Percentiles rank a stretch among this genome's conserved stretches.
Evolutionary conservation across 2,113 vertebrate genomes (phyloP).

Genomic region (Chaenocephalus aceratus): DNA sequence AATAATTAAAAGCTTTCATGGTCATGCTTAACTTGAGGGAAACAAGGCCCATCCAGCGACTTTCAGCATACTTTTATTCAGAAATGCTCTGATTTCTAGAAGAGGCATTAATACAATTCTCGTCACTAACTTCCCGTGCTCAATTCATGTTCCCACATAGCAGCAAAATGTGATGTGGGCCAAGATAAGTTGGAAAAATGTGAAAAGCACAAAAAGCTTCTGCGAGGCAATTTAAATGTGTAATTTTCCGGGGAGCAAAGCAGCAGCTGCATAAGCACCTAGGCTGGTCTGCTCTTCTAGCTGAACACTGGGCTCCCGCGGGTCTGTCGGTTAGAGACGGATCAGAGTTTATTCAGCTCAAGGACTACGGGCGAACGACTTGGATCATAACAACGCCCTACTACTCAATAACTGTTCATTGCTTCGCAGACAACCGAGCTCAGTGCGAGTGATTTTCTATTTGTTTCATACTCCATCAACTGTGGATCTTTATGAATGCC

Average conservation of each 20-base stretch:
- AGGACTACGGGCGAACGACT: constrained; percentile 29
- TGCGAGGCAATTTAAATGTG: constrained; percentile 56
- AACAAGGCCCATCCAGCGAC: constrained; percentile 49
- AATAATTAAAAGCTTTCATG: constrained; percentile 78
- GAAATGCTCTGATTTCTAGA: constrained; percentile 22
- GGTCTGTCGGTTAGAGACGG: constrained; percentile 36
- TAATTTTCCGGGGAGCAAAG: constrained; percentile 57
- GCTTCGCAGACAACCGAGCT: constrained; percentile 35
- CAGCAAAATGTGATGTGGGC: constrained; percentile 54
- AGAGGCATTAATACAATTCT: constrained; percentile 33
- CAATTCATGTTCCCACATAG: constrained; percentile 48
- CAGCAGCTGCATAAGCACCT: neutral
- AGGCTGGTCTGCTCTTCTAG: constrained; percentile 13
- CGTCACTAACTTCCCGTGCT: constrained; percentile 27
- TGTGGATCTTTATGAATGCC: constrained; percentile 56
- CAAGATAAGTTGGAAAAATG: constrained; percentile 36
- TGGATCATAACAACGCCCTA: constrained; percentile 49
- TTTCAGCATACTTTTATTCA: constrained; percentile 33
- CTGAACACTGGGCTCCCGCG: constrained; percentile 25
- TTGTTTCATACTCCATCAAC: constrained; percentile 40
- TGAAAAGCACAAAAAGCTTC: constrained; percentile 38
- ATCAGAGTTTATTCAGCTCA: constrained; percentile 46
- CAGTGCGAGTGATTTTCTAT: constrained; percentile 37
- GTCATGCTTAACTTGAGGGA: constrained; percentile 69
- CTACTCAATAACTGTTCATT: constrained; percentile 56